Evolutionary conservation across 2,113 vertebrate species (phyloP).

Genomic region (Circaetus gallicus): DNA sequence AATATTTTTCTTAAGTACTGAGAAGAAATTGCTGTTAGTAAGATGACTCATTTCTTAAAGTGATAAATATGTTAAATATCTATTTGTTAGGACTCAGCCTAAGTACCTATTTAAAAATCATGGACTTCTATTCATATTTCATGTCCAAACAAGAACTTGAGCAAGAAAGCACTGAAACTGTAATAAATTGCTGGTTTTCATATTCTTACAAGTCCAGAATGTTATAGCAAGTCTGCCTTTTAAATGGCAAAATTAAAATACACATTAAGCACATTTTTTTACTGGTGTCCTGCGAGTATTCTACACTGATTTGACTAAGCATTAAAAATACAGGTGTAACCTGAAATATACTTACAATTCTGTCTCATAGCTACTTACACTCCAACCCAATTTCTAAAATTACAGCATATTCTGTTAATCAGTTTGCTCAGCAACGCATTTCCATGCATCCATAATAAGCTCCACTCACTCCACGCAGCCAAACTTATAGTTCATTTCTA

Average conservation of each 20-base stretch:
- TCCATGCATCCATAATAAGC: neutral
- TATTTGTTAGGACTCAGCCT: neutral
- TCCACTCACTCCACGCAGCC: neutral
- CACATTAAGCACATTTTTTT: neutral
- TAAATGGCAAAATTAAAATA: neutral
- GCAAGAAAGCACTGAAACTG: neutral
- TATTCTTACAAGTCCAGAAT: neutral
- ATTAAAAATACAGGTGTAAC: neutral
- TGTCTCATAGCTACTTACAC: neutral
- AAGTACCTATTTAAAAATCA: neutral
- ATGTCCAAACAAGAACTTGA: neutral
- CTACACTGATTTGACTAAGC: rapidly evolving
- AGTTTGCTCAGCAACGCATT: neutral
- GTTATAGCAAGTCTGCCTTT: neutral
- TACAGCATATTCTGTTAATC: neutral
- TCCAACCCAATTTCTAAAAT: neutral
- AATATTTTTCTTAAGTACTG: neutral
- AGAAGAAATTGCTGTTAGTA: neutral
- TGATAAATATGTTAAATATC: neutral
- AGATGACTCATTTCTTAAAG: neutral
- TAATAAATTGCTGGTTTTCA: neutral
- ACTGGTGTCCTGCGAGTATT: neutral
- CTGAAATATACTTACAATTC: neutral
- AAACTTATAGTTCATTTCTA: neutral
- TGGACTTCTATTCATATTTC: neutral